phyloP scores from a whole-genome alignment of 2,113 vertebrate species.

The Alexandromys fortis region DNA sequence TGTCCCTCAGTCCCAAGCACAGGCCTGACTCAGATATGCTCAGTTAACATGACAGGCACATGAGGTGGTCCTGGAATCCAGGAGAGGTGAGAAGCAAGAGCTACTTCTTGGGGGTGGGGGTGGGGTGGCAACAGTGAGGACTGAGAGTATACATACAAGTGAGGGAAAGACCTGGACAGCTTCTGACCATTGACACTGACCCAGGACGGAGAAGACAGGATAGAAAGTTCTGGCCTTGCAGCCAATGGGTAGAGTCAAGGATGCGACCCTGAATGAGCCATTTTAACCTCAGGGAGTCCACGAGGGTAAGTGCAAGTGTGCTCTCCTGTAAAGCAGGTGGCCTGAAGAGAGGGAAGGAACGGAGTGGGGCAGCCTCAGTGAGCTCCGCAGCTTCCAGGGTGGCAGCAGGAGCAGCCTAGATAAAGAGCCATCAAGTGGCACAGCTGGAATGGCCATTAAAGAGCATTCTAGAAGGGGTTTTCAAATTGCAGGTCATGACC shows the following conservation, averaged over 20 bases:
- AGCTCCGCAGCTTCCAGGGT: neutral
- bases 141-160: fast-evolving
- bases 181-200: neutral
- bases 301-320: neutral
- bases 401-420: neutral
- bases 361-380: too few species aligned
- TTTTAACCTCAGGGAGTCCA: neutral
- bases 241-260: neutral
- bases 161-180: neutral
- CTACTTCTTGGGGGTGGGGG: neutral
- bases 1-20: neutral
- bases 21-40: neutral
- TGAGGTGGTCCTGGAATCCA: neutral
- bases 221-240: neutral
- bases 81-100: neutral
- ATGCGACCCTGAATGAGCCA: neutral
- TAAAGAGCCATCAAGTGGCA: neutral
- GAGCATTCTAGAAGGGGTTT: constrained; percentile 32
- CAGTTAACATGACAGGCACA: neutral
- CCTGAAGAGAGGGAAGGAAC: neutral
- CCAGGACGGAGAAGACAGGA: neutral
- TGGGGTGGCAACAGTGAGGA: neutral
- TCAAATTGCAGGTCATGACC: constrained; percentile 54
- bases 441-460: constrained; percentile 56
- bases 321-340: neutral